Base-by-base conservation (phyloP, 2,888 invertebrate species). In the Xylota sylvarum region DNA sequence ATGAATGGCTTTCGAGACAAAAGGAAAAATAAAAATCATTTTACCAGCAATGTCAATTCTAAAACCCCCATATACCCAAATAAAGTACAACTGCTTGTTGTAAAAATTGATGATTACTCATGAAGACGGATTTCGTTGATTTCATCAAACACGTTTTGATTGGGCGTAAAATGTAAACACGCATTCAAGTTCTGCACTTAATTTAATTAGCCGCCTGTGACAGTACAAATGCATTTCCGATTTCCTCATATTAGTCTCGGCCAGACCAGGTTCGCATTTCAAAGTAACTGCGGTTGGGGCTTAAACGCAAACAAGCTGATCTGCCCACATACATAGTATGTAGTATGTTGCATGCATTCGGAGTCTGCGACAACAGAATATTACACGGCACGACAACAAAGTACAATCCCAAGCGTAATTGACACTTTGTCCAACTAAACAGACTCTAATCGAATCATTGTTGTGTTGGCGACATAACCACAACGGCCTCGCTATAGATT, bases 401-500 rank as follows among this genome's bases (percentile, higher is more conserved):
- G 50, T 56, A 32, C 12, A n/a, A 23, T n/a, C 17, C 37, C 5
- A 23, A 46, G 56, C 64, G 80, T 72, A 85, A 85, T 80, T 76
- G 70, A 81, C 65, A 80, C 80, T 65, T 65, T 85, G 85, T 76
- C 60, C 55, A 52, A 64, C 74, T 62, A 48, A 80, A 58, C 69
- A 76, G 55, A 76, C 70, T 60, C 64, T 76, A 80, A 85, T 85
- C 80, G 58, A 85, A 80, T 80, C 80, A 85, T 80, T 80, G 80
- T 76, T 23, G 50, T 69, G 64, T 64, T 64, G 64, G 60, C 60
- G 69, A 76, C 70, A 65, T 76, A 85, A 80, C 80, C 85, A 67
- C 85, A 85, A 76, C 52, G 80, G 52, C 85, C 85, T 85, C 76
- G 85, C 70, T 81, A 52, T 72, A 50, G 85, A 81, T 80, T 85